These are phyloP conservation scores for Telmatochromis bifrenatus DNA, from an alignment of 2,113 vertebrate species.

Conservation along the genomic window DNA sequence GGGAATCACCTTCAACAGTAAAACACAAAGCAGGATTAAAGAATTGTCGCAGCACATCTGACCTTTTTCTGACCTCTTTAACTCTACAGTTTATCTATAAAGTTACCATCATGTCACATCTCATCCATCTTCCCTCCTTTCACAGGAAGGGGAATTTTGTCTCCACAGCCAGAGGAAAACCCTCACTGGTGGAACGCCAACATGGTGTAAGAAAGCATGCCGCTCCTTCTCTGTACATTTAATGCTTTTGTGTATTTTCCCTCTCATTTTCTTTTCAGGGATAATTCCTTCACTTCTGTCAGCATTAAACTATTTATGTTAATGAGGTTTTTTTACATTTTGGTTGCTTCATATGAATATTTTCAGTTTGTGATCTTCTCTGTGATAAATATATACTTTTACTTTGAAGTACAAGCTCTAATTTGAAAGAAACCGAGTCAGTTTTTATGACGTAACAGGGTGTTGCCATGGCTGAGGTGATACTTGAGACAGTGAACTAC, in stretches of 20 bases:
- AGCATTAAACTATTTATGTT: background rate
- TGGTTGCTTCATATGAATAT: background rate
- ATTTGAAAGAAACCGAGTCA: background rate
- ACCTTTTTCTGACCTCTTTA: background rate
- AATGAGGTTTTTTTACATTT: background rate
- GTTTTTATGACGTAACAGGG: background rate
- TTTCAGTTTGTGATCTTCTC: background rate
- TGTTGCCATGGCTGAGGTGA: background rate
- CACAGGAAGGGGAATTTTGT: slow-evolving; percentile 90
- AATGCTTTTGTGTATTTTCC: background rate
- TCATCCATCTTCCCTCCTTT: background rate
- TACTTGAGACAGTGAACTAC: background rate
- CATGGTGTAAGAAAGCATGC: slow-evolving; percentile 83
- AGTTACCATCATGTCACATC: background rate
- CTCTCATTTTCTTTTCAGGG: background rate
- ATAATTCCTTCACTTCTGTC: background rate
- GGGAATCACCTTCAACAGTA: background rate
- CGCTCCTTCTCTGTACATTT: background rate
- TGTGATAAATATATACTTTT: background rate
- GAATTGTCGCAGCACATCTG: background rate
- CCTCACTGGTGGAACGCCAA: slow-evolving; percentile 99
- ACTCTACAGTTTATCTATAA: background rate
- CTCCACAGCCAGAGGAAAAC: slow-evolving; percentile 91
- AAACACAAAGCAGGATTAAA: background rate
- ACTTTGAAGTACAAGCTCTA: background rate